Percentiles rank a stretch among this genome's conserved stretches.
Evolutionary conservation across 2,797 vertebrate genomes (phyloP).

Genomic region (Orientallactaga sibirica): DNA sequence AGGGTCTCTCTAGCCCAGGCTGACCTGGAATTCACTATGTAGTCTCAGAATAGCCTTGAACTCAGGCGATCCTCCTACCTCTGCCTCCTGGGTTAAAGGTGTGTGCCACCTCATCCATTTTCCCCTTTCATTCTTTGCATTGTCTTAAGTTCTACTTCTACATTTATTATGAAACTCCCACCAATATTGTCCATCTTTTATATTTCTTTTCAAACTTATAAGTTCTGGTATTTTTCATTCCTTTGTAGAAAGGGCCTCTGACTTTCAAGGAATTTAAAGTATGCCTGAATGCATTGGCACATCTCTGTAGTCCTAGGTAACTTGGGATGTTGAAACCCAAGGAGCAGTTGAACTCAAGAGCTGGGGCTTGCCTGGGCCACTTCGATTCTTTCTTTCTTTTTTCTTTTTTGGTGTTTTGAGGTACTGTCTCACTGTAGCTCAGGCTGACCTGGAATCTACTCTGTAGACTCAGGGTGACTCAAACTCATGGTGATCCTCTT

Average conservation of each 20-base stretch:
- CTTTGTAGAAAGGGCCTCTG: constrained; percentile 39
- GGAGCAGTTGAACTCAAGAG: not conserved
- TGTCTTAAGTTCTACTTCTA: not conserved
- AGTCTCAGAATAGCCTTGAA: too few relatives aligned
- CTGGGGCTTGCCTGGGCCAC: not conserved
- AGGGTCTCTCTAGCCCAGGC: too few relatives aligned
- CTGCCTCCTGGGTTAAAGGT: too few relatives aligned
- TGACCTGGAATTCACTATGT: too few relatives aligned
- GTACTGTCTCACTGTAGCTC: too few relatives aligned
- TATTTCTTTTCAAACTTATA: constrained; percentile 13
- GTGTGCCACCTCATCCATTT: not conserved
- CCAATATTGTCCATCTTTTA: not conserved
- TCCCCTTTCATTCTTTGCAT: not conserved
- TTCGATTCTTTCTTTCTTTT: too few relatives aligned
- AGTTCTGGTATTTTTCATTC: not conserved
- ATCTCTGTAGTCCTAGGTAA: not conserved
- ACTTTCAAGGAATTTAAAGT: constrained; percentile 18
- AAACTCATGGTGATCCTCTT: too few relatives aligned
- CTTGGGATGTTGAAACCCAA: not conserved
- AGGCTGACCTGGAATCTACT: too few relatives aligned
- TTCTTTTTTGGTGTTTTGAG: too few relatives aligned
- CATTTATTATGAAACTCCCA: not conserved
- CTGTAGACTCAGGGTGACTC: too few relatives aligned
- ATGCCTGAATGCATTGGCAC: not conserved
- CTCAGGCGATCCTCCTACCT: too few relatives aligned